These are phyloP conservation scores for Tamias sibiricus DNA, from an alignment of 2,113 vertebrate genomes.

Conservation along the genomic window DNA sequence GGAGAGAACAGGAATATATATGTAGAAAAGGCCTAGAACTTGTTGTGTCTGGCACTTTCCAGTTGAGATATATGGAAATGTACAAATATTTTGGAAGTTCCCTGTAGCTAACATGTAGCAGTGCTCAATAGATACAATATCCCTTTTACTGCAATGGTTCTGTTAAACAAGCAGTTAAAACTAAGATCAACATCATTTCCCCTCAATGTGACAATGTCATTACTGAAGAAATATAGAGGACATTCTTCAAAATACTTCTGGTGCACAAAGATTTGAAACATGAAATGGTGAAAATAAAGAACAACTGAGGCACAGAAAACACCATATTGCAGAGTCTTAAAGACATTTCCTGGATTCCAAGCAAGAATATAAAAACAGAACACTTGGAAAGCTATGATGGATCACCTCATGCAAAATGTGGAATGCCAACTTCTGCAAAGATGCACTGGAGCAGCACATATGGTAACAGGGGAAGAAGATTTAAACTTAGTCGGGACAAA, in stretches of 20 bases:
- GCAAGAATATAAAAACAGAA: constrained; percentile 66
- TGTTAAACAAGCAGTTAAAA: constrained; percentile 38
- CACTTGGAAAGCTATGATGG: constrained; percentile 71
- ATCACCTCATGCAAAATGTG: constrained; percentile 55
- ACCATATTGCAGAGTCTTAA: constrained; percentile 47
- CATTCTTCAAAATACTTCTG: constrained; percentile 23
- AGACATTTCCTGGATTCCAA: constrained; percentile 60
- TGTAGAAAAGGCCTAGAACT: not conserved
- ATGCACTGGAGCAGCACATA: constrained; percentile 72
- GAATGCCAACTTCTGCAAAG: constrained; percentile 72
- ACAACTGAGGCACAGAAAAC: constrained; percentile 56
- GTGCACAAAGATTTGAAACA: not conserved
- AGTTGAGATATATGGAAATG: not conserved
- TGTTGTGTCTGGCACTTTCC: not conserved
- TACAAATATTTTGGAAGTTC: not conserved
- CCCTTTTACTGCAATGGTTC: not conserved
- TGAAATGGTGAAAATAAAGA: not conserved
- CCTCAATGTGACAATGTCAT: not conserved
- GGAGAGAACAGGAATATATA: not conserved
- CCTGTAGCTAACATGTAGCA: not conserved
- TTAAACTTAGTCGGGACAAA: constrained; percentile 82
- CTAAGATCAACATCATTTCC: not conserved
- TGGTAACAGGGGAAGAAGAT: constrained; percentile 71
- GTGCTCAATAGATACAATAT: not conserved
- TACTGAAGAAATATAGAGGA: not conserved